These are phyloP conservation scores for Rhinogobio ventralis DNA, from an alignment of 2,797 vertebrate genomes.

Conservation along the genomic window DNA sequence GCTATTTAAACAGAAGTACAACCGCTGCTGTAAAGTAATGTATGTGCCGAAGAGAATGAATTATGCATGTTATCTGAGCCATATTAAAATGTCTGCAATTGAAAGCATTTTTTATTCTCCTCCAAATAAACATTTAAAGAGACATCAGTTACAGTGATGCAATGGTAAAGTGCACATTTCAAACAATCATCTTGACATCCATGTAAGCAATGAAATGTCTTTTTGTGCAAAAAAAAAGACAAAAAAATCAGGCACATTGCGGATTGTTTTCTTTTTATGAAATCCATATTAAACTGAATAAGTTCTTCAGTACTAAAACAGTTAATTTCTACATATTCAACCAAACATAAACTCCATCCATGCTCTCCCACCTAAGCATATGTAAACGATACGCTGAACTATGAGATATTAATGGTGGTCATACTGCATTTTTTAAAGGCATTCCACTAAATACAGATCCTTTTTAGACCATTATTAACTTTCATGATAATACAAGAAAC, in stretches of 20 bases:
- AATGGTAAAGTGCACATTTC: constrained; percentile 69
- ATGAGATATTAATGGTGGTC: constrained; percentile 26
- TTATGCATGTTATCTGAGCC: background rate
- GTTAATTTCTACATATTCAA: background rate
- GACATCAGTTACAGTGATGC: constrained; percentile 62
- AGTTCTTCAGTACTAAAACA: background rate
- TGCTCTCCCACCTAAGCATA: background rate
- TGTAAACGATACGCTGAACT: constrained; percentile 24
- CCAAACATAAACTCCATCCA: background rate
- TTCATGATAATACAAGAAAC: constrained; percentile 9
- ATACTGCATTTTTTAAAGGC: constrained; percentile 36
- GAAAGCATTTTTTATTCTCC: constrained; percentile 53
- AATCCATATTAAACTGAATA: constrained; percentile 40
- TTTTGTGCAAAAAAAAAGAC: constrained; percentile 65
- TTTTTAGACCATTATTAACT: constrained; percentile 10
- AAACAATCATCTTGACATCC: constrained; percentile 59
- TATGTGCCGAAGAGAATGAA: background rate
- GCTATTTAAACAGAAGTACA: constrained; percentile 11
- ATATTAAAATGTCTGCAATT: background rate
- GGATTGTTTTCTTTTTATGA: constrained; percentile 41
- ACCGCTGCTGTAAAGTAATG: constrained; percentile 6
- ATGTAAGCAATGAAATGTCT: constrained; percentile 62
- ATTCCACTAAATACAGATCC: background rate
- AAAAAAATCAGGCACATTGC: constrained; percentile 38
- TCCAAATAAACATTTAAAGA: constrained; percentile 59